Base-by-base conservation (phyloP, 2,888 invertebrate species). In the Drosophila buzzatii region DNA sequence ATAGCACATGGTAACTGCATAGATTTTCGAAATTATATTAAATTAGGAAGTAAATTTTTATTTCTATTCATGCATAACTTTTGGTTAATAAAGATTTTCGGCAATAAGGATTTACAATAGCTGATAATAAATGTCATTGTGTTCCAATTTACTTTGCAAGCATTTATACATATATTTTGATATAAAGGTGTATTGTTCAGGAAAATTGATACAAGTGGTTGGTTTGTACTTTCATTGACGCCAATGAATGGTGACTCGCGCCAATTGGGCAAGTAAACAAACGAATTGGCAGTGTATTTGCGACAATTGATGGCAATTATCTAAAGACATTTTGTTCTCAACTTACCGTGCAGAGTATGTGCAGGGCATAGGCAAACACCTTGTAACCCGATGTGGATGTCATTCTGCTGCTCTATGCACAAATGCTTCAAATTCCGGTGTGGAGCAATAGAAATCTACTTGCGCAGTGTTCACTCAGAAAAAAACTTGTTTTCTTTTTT, bases 341-440 rank as follows among this genome's bases (percentile, higher is more conserved):
- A 87, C 91, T 91, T 80, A 91, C 91, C 66, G 83, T 67, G 63
- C 91, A 91, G 14, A 91, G 20, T 69, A 91, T 63, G 66, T 91
- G 83, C 44, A 91, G 76, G 45, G 75, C 68, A 71, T 86, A 87
- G 45, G 85, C 81, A 57, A 85, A 80, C 44, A 80, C 78, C 67
- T 91, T 91, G 35, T 86, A 64, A 35, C 80, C 65, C 65, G 91
- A 81, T 37, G 91, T 91, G 20, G 91, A 85, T 31, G 90, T 67
- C 91, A 91, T 91, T 49, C 59, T 67, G 41, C 14, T 35, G 35
- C 51, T 51, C 6, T 45, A 37, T 35, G 39, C 45, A 35, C 8
- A 45, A 73, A 51, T 62, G 9, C 37, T 56, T 61, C 3, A 53
- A 56, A 47, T 74, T 70, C 44, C 49, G 42, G n/a, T 23, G 12